A percentile compares a stretch with the other conserved stretches of the same genome.
These are phyloP conservation scores for Seladonia tumulorum DNA, from an alignment of 2,888 invertebrate genomes.

Conservation along the genomic window DNA sequence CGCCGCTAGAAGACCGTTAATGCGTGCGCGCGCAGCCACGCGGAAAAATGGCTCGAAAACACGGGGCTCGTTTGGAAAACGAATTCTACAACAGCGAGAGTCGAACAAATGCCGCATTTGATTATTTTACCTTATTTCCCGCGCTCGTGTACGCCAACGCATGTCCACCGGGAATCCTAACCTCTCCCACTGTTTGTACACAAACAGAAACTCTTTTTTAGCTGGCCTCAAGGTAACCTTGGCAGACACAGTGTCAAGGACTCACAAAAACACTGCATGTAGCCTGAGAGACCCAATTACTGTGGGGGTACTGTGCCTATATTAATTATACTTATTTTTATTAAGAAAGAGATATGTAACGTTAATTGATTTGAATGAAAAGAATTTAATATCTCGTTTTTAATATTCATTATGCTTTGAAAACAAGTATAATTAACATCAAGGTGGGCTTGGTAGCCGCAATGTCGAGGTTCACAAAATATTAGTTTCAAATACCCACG, in stretches of 20 bases:
- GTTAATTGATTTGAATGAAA: no score
- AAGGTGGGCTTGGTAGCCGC: not conserved
- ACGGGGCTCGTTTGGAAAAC: slow-evolving; percentile 16
- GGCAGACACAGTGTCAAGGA: not conserved
- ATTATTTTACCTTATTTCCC: slow-evolving; percentile 62
- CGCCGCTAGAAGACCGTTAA: slow-evolving; percentile 18
- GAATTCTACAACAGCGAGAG: slow-evolving; percentile 45
- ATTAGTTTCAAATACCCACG: not conserved
- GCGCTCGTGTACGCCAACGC: not conserved
- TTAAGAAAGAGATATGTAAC: no score
- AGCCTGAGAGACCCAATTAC: no score
- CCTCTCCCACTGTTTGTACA: not conserved
- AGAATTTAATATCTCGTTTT: no score
- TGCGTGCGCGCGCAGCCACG: not conserved
- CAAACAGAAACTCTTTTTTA: not conserved
- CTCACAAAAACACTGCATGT: not conserved
- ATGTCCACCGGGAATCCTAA: no score
- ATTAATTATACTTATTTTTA: no score
- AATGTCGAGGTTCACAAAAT: not conserved
- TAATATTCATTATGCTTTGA: no score
- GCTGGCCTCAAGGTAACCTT: not conserved
- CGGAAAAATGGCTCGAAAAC: slow-evolving; percentile 20
- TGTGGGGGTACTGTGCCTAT: no score
- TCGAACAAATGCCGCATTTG: slow-evolving; percentile 50
- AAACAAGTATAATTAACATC: no score